Base-by-base conservation (phyloP, 1,140 invertebrate species). In the Zaprionus kolodkinae region DNA sequence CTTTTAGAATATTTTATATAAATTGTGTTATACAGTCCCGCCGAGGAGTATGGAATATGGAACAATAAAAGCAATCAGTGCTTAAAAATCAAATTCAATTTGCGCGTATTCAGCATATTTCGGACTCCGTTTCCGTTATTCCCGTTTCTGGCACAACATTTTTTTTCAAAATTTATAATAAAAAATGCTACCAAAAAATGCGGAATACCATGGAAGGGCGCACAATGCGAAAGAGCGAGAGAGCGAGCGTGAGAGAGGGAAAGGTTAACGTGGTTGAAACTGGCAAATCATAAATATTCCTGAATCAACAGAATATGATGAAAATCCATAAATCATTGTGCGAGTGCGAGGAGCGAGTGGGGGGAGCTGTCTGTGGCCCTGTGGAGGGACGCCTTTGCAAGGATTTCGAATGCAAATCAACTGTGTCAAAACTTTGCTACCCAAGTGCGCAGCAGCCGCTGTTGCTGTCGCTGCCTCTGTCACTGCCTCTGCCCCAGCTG, bases 291-390 rank as follows among this genome's bases (percentile, higher is more conserved):
- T 85, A 91, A 91, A 91, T 91, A 91, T 91, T 91, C 83, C 83
- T 88, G 87, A 91, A 84, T 91, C 87, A 91, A 91, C 84, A 91
- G 88, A 91, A 91, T 82, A 91, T 91, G 89, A 91, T 91, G 78
- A 91, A 91, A 91, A 91, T 88, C 87, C 88, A 91, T 91, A 91
- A 91, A 91, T 91, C 88, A 91, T 91, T 84, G 67, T 89, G 64
- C 50, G 66, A 25, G 69, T 30, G 55, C 35, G 40, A 1, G 25
- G 33, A 9, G 33, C 27, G 33, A 35, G 17, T 33, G n/a, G 30
- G 10, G 25, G 11, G 30, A 11, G 45, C 21, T 12, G 21, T 36
- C 54, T 33, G 33, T 64, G 62, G 17, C 27, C 11, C 27, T 15
- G 55, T 48, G 25, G 11, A 27, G 21, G 62, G 54, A 43, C 66